Evolutionary conservation across 2,113 vertebrate genomes (phyloP).

Genomic region (Gallinago undulata): DNA sequence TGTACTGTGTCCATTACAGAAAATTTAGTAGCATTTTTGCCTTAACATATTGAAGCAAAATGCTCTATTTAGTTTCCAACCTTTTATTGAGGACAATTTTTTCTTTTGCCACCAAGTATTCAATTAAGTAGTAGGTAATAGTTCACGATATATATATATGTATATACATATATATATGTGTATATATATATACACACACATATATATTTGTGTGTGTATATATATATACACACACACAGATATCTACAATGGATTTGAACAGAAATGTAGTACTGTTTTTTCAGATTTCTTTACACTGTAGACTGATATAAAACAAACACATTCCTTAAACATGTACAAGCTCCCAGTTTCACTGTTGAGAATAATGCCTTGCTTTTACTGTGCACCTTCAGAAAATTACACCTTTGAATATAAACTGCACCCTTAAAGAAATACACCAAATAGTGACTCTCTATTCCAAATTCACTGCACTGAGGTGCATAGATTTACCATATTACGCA

Average conservation of each 20-base stretch:
- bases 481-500: not conserved
- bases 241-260: not conserved
- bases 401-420: not conserved
- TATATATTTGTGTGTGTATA: too few relatives aligned
- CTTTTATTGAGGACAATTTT: not conserved
- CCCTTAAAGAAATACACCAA: not conserved
- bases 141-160: not conserved
- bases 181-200: too few relatives aligned
- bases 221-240: not conserved
- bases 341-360: not conserved
- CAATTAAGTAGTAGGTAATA: not conserved
- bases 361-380: not conserved
- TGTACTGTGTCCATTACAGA: rapidly evolving
- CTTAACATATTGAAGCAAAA: not conserved
- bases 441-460: not conserved
- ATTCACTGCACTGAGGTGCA: not conserved
- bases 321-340: not conserved
- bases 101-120: not conserved
- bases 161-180: not conserved
- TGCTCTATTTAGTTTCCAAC: not conserved
- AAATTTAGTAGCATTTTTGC: not conserved
- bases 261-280: not conserved
- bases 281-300: not conserved
- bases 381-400: not conserved
- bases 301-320: not conserved